Conservation (phyloP, 2,797 vertebrate genomes). For the Catharus ustulatus region DNA sequence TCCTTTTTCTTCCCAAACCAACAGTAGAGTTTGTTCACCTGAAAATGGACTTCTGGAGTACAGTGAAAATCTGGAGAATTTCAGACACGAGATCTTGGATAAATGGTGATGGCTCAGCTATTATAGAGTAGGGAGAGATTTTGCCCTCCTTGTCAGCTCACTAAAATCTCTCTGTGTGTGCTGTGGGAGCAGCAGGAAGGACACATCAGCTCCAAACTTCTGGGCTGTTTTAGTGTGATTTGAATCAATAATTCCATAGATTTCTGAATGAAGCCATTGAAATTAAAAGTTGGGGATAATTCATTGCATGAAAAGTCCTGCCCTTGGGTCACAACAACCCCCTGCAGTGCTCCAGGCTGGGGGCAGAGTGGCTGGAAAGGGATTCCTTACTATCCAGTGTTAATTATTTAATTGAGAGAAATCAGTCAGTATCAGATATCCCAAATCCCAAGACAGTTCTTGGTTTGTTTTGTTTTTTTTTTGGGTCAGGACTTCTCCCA, state of each 20-base stretch:
- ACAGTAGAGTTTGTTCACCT: neutral
- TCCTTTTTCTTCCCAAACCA: neutral
- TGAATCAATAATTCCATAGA: neutral
- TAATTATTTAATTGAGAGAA: neutral
- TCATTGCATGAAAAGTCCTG: fast-evolving
- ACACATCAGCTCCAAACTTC: neutral
- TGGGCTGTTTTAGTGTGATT: neutral
- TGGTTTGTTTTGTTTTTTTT: neutral
- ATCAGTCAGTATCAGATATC: neutral
- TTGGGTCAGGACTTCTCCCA: neutral
- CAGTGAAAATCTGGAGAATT: neutral
- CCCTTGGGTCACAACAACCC: neutral
- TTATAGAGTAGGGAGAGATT: neutral
- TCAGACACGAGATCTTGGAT: neutral
- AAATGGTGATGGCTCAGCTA: neutral
- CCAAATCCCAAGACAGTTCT: neutral
- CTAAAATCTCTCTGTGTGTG: neutral
- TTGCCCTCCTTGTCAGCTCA: neutral
- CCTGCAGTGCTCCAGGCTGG: neutral
- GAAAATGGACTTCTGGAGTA: neutral
- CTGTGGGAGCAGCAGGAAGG: neutral
- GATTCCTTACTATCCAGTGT: neutral
- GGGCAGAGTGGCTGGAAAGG: neutral
- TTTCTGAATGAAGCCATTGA: neutral
- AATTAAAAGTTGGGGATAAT: neutral